Evolutionary conservation across 2,888 invertebrate species (phyloP), one percentile per base, ranked within the genome.

Genomic region (Mimachlamys varia): DNA sequence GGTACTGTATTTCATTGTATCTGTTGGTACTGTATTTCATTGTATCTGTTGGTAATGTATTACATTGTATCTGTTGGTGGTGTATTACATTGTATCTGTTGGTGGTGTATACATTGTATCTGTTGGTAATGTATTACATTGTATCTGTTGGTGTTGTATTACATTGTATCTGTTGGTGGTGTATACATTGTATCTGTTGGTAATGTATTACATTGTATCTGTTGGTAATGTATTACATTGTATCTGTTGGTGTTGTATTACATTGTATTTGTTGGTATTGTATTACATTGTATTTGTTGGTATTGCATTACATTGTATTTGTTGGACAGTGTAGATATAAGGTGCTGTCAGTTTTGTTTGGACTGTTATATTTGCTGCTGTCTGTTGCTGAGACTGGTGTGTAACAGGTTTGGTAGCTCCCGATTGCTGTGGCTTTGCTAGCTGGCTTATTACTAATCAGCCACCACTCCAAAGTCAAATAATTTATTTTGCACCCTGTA

Each of bases 371-470:
- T n/a, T n/a, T 27, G 22, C 22, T 62, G 62, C 3, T 53, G 53
- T 53, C 53, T 19, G 2, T 53, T 53, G 53, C 13, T 53, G 53
- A 17, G 53, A 53, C 53, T 53, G 53, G 17, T 53, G 53, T 62
- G 22, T 27, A 2, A 44, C 44, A 44, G 44, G 44, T 44, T 15
- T 76, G 19, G 7, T 27, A 13, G 33, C 27, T 76, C 33, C 22
- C 33, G 76, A 33, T 76, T 76, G 76, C 76, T 76, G 76, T 76
- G 76, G 76, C 76, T 76, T 76, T 19, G 76, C 76, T 76, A 76
- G 76, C 76, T 76, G 76, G 76, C 76, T 76, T 76, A 27, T 76
- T 76, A 76, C 76, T 76, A 76, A 76, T 76, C 33, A 10, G 4
- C 76, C 76, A 76, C 62, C 62, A 62, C 62, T 33, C 33, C 2